Evolutionary conservation across 2,888 invertebrate genomes (phyloP).

Genomic region (Cyclophora albipunctata): DNA sequence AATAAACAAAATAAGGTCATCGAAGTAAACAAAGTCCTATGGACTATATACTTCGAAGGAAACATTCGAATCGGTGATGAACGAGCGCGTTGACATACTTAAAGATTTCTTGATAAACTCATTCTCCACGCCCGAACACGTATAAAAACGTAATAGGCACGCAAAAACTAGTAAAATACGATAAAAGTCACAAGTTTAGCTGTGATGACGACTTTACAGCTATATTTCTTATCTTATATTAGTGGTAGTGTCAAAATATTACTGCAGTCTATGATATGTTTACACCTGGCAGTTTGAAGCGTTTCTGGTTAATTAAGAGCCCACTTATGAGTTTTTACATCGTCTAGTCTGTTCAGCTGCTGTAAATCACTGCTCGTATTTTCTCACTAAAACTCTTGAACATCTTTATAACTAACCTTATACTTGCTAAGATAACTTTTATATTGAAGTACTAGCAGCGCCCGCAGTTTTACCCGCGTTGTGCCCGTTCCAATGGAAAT

Average conservation of each 20-base stretch:
- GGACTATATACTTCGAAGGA: too few species aligned
- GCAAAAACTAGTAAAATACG: constrained; percentile 26
- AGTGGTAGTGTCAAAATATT: constrained; percentile 46
- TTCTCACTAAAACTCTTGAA: too few species aligned
- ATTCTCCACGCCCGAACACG: constrained; percentile 18
- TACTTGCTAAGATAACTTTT: too few species aligned
- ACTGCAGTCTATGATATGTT: constrained; percentile 18
- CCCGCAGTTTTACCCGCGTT: too few species aligned
- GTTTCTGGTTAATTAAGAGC: constrained; percentile 8
- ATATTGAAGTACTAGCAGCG: too few species aligned
- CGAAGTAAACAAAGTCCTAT: too few species aligned
- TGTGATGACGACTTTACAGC: constrained; percentile 33
- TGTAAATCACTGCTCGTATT: too few species aligned
- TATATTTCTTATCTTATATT: constrained; percentile 37
- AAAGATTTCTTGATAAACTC: constrained; percentile 13
- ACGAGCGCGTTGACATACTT: background rate
- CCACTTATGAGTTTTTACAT: too few species aligned
- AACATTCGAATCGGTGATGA: background rate
- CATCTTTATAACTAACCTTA: too few species aligned
- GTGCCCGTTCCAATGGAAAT: too few species aligned
- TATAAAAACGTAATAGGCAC: constrained; percentile 20
- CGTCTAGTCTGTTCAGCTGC: too few species aligned
- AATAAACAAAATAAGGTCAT: too few species aligned
- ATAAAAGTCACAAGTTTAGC: constrained; percentile 33
- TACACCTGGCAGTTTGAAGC: constrained; percentile 2